Evolutionary conservation across 2,797 vertebrate genomes (phyloP), one percentile per base, ranked within the genome.

Genomic region (Melanotaenia pygmaea): DNA sequence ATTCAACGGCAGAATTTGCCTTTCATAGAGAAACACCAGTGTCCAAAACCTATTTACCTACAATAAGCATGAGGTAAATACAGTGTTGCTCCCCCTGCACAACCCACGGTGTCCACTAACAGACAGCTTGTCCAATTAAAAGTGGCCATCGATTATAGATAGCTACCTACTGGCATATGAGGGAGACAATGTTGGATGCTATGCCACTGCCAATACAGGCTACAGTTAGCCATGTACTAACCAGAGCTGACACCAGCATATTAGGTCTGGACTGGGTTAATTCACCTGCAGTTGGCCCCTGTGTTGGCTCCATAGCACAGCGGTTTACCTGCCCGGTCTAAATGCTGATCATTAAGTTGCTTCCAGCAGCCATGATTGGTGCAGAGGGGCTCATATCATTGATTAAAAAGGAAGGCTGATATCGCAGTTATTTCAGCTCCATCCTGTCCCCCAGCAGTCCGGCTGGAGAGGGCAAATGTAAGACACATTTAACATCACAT

Each of bases 221-320:
- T 91, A 77, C 94, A 91, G 93, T 92, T 94, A 94, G 88, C 77
- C 84, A 92, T 86, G 94, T 95, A 89, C 95, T 97, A 97, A 98
- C 93, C 95, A 96, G 93, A 97, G 95, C 94, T 97, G 97, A 97
- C 97, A 97, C 80, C 86, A 88, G 94, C 95, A 96, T 96, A 97
- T 97, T 97, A 97, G 96, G 95, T 94, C 93, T 95, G 96, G 96
- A 96, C 96, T 94, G 95, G 96, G 95, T 97, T 96, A 97, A 96
- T 96, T 96, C 96, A 95, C 96, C 95, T 95, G 95, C 96, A 96
- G 94, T 96, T 92, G 91, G 90, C 96, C 96, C 95, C 94, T 95
- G 96, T 96, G 96, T 96, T 96, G 95, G 96, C 95, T 95, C 74
- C 94, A 91, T 92, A 95, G 96, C 94, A 92, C 90, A 85, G 92